Evolutionary conservation across 2,888 invertebrate species (phyloP), one percentile per base, ranked within the genome.

Genomic region (Dorcus parallelipipedus): DNA sequence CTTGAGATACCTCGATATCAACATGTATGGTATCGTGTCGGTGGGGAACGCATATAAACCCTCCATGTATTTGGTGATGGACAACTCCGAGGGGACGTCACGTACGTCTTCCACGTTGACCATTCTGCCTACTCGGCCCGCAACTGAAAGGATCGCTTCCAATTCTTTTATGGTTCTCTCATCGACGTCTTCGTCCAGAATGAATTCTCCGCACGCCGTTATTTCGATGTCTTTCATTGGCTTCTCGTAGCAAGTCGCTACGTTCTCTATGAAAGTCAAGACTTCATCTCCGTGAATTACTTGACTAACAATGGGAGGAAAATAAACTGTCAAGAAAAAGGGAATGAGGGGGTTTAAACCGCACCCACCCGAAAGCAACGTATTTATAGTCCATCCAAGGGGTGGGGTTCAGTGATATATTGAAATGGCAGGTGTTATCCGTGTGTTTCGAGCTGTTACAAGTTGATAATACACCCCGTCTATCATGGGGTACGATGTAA

Each of bases 371-470:
- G 72, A 91, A 89, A 2, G 88, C 90, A 4, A 90, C 89, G 70
- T 87, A 89, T 76, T 82, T 84, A 58, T 80, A 78, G 65, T 85
- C 82, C 89, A 90, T 89, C 90, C 90, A 90, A 3, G 81, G 77
- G 3, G 85, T 81, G 3, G 87, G 83, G 74, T 86, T 84, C 10
- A 89, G 77, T 9, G 86, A 80, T 10, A 90, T 80, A 70, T 85
- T 85, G 73, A 90, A 90, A 75, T 90, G 89, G 1, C 87, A 86
- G 3, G 82, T 83, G 72, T 90, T 90, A 62, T 85, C 82, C 14
- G 73, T 69, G 71, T 90, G 85, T 62, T 84, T 82, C 49, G 85
- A 87, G 72, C 82, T 81, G 72, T 89, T 88, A 53, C 86, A 87
- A 86, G 89, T 88, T 14, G 86, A 86, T n/a, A 90, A 75, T 9